Percentiles rank a stretch among this genome's conserved stretches.
phyloP scores from a whole-genome alignment of 2,797 vertebrate species.

The Prunella strophiata region DNA sequence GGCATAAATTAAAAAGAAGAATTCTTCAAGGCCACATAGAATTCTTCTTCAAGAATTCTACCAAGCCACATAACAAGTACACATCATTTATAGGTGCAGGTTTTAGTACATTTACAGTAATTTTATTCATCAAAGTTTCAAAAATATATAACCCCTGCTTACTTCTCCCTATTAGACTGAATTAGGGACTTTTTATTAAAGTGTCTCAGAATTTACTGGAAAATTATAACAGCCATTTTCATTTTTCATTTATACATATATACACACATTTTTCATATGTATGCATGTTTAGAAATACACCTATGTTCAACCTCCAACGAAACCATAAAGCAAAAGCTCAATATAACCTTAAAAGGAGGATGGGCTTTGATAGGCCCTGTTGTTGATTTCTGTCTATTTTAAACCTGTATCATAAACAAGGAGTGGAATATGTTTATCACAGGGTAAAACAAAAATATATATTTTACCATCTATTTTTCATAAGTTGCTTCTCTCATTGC shows the following conservation, averaged over 20 bases:
- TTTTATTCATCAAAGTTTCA: neutral
- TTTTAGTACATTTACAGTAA: neutral
- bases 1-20: neutral
- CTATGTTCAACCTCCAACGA: neutral
- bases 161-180: neutral
- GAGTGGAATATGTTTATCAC: neutral
- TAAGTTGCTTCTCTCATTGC: constrained; percentile 27
- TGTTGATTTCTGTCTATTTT: constrained; percentile 37
- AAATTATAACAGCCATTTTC: neutral
- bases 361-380: neutral
- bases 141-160: neutral
- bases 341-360: neutral
- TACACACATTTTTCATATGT: neutral
- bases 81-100: neutral
- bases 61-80: neutral
- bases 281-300: neutral
- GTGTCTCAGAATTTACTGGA: neutral
- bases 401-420: neutral
- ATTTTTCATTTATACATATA: neutral
- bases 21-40: neutral
- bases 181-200: neutral
- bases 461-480: neutral
- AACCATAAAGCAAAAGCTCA: neutral
- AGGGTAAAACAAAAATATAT: neutral
- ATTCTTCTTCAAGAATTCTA: neutral